phyloP scores from a whole-genome alignment of 2,113 vertebrate species.

The Nansenia antarctica region DNA sequence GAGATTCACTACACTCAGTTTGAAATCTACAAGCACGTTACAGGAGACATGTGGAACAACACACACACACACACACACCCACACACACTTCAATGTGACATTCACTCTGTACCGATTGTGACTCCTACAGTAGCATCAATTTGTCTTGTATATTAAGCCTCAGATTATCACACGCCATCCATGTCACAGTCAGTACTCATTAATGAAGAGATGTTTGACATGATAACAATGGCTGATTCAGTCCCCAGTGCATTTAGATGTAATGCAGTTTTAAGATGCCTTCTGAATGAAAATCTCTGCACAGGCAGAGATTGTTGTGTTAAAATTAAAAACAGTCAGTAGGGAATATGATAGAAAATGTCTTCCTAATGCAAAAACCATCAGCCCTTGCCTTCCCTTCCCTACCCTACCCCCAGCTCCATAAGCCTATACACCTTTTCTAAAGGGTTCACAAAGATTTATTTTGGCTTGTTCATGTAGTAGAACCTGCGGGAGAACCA shows the following conservation, averaged over 20 bases:
- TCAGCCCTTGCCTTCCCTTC: background rate
- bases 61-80: conserved; percentile 1
- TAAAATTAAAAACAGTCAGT: conserved; percentile 41
- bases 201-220: conserved; percentile 42
- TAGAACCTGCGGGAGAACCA: too few species aligned
- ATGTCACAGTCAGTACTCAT: conserved; percentile 48
- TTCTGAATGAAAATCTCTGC: conserved; percentile 10
- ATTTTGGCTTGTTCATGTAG: too few species aligned
- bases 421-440: too few species aligned
- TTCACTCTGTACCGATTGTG: conserved; percentile 34
- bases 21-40: background rate
- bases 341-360: conserved; percentile 11
- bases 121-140: conserved; percentile 49
- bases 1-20: background rate
- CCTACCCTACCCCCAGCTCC: background rate
- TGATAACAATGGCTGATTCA: conserved; percentile 41
- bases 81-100: conserved; percentile 16
- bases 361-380: background rate
- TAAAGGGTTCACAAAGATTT: too few species aligned
- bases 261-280: conserved; percentile 27
- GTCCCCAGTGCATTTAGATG: conserved; percentile 10
- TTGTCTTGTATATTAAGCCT: conserved; percentile 45
- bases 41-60: background rate
- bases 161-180: conserved; percentile 49
- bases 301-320: conserved; percentile 10